phyloP scores from a whole-genome alignment of 2,113 vertebrate species.

The Ictalurus furcatus region DNA sequence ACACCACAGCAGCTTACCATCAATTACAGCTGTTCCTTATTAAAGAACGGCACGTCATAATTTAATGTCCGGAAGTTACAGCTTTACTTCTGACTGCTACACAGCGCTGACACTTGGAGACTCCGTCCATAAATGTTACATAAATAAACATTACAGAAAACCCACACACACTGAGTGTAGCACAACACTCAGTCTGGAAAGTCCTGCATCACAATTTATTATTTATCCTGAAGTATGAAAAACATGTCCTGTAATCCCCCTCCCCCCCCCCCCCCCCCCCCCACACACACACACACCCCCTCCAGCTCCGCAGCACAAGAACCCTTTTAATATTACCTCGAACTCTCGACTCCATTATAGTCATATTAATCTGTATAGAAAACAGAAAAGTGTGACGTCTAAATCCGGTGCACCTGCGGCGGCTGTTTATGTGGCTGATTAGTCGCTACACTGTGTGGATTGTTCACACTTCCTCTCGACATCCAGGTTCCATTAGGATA shows the following conservation, averaged over 20 bases:
- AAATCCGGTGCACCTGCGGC: not conserved
- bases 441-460: not conserved
- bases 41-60: not conserved
- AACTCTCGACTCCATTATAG: not conserved
- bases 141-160: not conserved
- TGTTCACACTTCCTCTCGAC: slow-evolving; percentile 10
- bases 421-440: slow-evolving; percentile 12
- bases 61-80: no score
- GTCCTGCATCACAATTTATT: not conserved
- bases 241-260: not conserved
- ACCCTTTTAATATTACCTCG: not conserved
- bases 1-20: not conserved
- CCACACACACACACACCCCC: no score
- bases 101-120: no score
- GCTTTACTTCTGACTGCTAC: no score
- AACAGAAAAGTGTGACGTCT: not conserved
- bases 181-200: not conserved
- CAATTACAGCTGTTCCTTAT: not conserved
- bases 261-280: no score
- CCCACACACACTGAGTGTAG: no score
- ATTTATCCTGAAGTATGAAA: not conserved
- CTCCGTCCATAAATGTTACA: not conserved
- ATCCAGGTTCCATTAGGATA: not conserved
- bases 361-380: not conserved
- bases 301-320: no score